Conservation (phyloP, 2,888 invertebrate species). For the Arrhopalites spinosus region DNA sequence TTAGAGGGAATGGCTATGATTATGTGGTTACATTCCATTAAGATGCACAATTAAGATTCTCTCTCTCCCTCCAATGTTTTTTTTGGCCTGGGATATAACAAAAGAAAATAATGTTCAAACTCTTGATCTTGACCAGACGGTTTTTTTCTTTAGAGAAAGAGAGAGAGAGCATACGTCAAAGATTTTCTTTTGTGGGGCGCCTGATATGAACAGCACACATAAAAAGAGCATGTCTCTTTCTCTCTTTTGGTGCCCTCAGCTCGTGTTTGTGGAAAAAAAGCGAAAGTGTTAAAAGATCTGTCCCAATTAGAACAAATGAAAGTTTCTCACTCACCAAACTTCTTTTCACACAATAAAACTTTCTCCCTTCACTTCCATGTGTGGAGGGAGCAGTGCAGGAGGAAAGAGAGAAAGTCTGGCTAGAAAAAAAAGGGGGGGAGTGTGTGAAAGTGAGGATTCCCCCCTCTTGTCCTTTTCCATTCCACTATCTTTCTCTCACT, state of each 20-base stretch:
- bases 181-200: not conserved
- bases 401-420: not conserved
- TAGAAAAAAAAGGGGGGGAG: not conserved
- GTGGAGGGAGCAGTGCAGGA: not conserved
- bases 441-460: not conserved
- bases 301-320: constrained; percentile 38
- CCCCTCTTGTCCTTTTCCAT: not conserved
- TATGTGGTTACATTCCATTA: no score
- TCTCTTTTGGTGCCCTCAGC: not conserved
- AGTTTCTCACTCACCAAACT: constrained; percentile 25
- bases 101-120: no score
- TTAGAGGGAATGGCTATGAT: no score
- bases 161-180: not conserved
- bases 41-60: no score
- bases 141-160: not conserved
- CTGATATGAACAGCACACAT: no score
- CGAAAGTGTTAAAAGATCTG: constrained; percentile 36
- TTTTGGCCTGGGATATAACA: no score
- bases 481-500: not conserved
- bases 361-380: not conserved
- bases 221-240: no score
- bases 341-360: constrained; percentile 29
- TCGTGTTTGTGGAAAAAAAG: not conserved
- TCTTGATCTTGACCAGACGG: no score
- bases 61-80: no score